Evolutionary conservation across 2,888 invertebrate species (phyloP).

Genomic region (Drosophila eohydei): DNA sequence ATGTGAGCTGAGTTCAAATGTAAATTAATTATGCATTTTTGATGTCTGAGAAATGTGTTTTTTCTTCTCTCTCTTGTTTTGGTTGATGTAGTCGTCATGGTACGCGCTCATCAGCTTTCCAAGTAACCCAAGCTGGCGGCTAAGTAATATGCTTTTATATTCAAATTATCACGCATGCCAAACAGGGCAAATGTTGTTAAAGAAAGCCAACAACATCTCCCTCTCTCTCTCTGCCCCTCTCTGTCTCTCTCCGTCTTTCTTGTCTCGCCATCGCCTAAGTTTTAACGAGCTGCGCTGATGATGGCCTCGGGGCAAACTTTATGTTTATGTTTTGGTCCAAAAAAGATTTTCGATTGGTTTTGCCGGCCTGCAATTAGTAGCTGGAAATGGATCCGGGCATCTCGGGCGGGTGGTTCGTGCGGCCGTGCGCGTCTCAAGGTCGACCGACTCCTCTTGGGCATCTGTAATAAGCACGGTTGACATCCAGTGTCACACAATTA

Average conservation of each 20-base stretch:
- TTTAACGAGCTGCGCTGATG: slow-evolving; percentile 69
- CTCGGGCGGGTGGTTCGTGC: background rate
- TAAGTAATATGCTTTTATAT: slow-evolving; percentile 74
- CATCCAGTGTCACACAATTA: slow-evolving; percentile 70
- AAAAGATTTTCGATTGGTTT: slow-evolving; percentile 49
- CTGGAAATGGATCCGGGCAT: slow-evolving; percentile 17
- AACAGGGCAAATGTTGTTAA: slow-evolving; percentile 39
- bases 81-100: slow-evolving; percentile 63
- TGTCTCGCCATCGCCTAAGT: slow-evolving; percentile 41
- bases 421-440: slow-evolving; percentile 32
- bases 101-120: slow-evolving; percentile 33
- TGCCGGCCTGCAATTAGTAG: slow-evolving; percentile 60
- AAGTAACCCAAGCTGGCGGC: slow-evolving; percentile 35
- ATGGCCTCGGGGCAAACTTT: slow-evolving; percentile 49
- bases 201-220: slow-evolving; percentile 24
- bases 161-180: slow-evolving; percentile 75
- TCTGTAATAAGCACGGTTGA: slow-evolving; percentile 34
- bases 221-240: background rate
- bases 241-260: background rate
- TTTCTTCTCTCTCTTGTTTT: slow-evolving; percentile 2
- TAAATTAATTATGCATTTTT: slow-evolving; percentile 74
- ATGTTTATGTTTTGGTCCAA: slow-evolving; percentile 50
- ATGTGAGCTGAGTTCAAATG: slow-evolving; percentile 33
- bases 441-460: slow-evolving; percentile 12
- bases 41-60: slow-evolving; percentile 58